phyloP scores from a whole-genome alignment of 2,113 vertebrate genomes.

The Tetrao urogallus region DNA sequence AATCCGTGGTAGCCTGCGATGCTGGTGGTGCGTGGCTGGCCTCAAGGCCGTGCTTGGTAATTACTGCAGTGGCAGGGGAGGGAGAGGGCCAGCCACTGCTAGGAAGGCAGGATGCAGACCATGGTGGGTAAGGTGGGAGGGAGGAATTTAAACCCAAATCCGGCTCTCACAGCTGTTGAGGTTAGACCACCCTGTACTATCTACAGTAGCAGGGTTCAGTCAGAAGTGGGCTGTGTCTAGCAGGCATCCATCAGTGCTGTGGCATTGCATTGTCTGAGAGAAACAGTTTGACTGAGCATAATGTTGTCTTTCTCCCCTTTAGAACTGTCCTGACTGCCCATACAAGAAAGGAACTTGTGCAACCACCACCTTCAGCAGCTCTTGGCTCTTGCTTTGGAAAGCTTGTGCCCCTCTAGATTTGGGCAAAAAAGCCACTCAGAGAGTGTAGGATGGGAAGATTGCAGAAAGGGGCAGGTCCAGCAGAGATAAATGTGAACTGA shows the following conservation, averaged over 20 bases:
- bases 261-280: neutral
- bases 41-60: rapidly evolving
- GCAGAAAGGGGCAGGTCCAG: neutral
- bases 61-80: neutral
- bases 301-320: neutral
- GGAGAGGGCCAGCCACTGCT: neutral
- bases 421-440: neutral
- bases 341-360: neutral
- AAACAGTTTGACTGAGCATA: rapidly evolving
- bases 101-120: neutral
- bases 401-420: neutral
- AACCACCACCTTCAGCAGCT: neutral
- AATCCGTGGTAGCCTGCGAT: neutral
- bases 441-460: rapidly evolving
- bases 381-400: neutral
- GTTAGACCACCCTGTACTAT: neutral
- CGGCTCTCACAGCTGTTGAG: neutral
- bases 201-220: neutral
- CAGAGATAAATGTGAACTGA: neutral
- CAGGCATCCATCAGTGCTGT: neutral
- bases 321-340: neutral
- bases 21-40: neutral
- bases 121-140: neutral
- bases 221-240: neutral
- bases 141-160: neutral